Base-by-base conservation (phyloP, 2,113 vertebrate genomes). In the Tamias sibiricus region DNA sequence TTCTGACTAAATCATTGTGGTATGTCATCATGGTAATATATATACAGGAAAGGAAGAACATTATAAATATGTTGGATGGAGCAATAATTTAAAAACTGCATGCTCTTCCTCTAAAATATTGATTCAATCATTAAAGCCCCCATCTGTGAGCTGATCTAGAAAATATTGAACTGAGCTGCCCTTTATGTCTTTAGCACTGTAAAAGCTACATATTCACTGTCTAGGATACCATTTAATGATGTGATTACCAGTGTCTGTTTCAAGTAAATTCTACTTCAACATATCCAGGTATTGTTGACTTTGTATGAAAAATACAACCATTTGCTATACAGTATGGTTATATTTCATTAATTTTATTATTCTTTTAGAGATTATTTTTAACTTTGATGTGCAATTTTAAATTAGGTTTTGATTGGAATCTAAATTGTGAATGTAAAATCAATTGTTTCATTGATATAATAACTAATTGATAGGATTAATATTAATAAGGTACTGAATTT, bases 11-110 rank as follows among this genome's bases (percentile, higher is more conserved):
- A 97, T 97, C 85, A 96, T 64, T 96, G n/a, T 62, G 85, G 0
- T 0, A 94, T 96, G 20, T 90, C 85, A 90, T 97, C 72, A 68
- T 89, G 96, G 52, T 91, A 88, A 81, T 93, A 24, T 87, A 95
- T 95, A 96, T 93, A 94, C n/a, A 95, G 79, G 83, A 97, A 97
- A 97, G 6, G 72, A 76, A 97, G 98, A 95, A 11, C 17, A 64
- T 84, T 97, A 24, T 75, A 95, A 98, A 97, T 95, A 95, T 85
- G 28, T 85, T 94, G 90, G 83, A 92, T 84, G 94, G 85, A 97
- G 90, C 87, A 97, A 95, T 98, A 95, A 94, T 98, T 98, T 92
- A 84, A 97, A 97, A 96, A 92, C 62, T 87, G 80, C n/a, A 87
- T 96, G 66, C 74, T 91, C 47, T 85, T 97, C 74, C 87, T 96